phyloP scores from a whole-genome alignment of 2,888 invertebrate genomes.

The Nycteola revayana region DNA sequence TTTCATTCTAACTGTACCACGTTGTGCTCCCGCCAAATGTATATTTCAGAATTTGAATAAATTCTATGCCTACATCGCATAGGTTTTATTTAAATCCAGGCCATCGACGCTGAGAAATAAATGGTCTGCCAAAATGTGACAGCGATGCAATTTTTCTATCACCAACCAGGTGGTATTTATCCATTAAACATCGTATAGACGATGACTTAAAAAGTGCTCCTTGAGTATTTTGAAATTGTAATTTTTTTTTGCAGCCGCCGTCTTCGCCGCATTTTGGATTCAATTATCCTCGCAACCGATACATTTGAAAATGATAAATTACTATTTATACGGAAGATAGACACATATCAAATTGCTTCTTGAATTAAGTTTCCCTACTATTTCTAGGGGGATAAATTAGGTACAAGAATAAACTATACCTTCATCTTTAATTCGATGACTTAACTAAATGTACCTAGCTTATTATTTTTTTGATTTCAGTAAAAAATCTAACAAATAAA shows the following conservation, averaged over 20 bases:
- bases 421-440: too few relatives aligned
- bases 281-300: constrained; percentile 28
- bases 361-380: too few relatives aligned
- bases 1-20: constrained; percentile 31
- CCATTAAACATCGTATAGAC: constrained; percentile 66
- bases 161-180: constrained; percentile 73
- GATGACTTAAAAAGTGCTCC: constrained; percentile 43
- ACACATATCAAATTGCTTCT: constrained; percentile 16
- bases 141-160: constrained; percentile 68
- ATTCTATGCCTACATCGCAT: constrained; percentile 43
- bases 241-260: constrained; percentile 31
- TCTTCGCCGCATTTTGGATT: constrained; percentile 17
- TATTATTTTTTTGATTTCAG: too few relatives aligned
- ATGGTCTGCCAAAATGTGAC: constrained; percentile 72
- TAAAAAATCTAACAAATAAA: too few relatives aligned
- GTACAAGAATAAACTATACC: too few relatives aligned
- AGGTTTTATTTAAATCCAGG: constrained; percentile 67
- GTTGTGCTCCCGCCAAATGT: constrained; percentile 16
- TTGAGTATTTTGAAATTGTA: constrained; percentile 37
- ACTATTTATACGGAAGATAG: constrained; percentile 7
- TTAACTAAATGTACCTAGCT: too few relatives aligned
- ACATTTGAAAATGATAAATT: constrained; percentile 15
- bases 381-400: too few relatives aligned
- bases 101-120: constrained; percentile 52
- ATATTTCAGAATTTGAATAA: constrained; percentile 31